Base-by-base conservation (phyloP, 2,113 vertebrate genomes). In the Balaeniceps rex region DNA sequence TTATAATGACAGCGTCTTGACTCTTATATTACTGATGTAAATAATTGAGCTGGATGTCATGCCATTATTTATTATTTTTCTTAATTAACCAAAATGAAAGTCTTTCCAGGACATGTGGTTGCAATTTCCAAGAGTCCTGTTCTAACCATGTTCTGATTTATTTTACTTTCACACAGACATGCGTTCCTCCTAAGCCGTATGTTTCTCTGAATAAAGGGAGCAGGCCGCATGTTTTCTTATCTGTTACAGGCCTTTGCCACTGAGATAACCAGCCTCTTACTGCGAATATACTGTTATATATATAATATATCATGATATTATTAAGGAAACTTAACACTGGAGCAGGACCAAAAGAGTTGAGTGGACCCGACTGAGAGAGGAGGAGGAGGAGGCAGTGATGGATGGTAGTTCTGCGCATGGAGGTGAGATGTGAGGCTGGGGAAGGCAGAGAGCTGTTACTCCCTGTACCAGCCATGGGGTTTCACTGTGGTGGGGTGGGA, bases 341-440 rank as follows among this genome's bases (percentile, higher is more conserved):
- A 88, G 15, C 11, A 14, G 18, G 26, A 66, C 23, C 2, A 9
- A 68, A 64, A 85, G 31, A 52, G 6, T 46, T 40, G 74, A 57
- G 76, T 29, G 12, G 40, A 36, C 9, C 31, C 1, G 4, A 10
- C 6, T 0, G 7, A 52, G 38, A 46, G 46, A 68, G 36, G 31
- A 66, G 51, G 21, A n/a, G 40, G 46, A 68, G 36, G 31, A 66
- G 51, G 21, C 3, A 24, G 31, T 6, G 7, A 17, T 55, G 47
- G 44, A 6, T 1, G 0, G 3, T 7, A 4, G 33, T 0, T 55
- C 16, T 18, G 22, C 1, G 0, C 6, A 0, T 7, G 11, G 17
- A 49, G 52, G 13, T 14, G 29, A 33, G 47, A 65, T 26, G 69
- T 2, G 6, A 40, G 46, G 46, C 55, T 47, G 54, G 54, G 10